phyloP scores from a whole-genome alignment of 2,888 invertebrate genomes.

The Corythucha ciliata region DNA sequence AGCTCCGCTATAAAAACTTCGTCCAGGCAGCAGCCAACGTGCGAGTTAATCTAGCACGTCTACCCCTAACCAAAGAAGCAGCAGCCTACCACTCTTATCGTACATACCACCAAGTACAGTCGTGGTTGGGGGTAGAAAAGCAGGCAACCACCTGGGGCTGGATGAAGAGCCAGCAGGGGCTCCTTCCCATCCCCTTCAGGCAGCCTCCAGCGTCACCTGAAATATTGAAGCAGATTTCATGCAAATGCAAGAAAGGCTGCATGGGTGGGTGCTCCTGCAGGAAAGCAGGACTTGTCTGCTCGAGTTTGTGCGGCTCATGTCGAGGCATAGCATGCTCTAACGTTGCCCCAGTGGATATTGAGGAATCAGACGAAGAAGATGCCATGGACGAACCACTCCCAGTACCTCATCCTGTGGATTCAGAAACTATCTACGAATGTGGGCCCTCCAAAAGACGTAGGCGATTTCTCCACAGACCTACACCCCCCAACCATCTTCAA shows the following conservation, averaged over 20 bases:
- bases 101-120: conserved; percentile 9
- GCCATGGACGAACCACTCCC: neutral
- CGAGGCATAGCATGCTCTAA: neutral
- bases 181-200: conserved; percentile 3
- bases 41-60: conserved; percentile 14
- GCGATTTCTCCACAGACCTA: no score
- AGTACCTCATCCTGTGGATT: conserved; percentile 6
- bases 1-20: neutral
- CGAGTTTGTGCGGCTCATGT: conserved; percentile 5
- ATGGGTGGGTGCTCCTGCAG: conserved; percentile 10
- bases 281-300: neutral
- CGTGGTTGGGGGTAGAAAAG: conserved; percentile 13
- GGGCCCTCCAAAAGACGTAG: no score
- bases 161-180: conserved; percentile 10
- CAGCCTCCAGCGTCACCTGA: conserved; percentile 7
- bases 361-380: conserved; percentile 8
- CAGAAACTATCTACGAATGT: neutral
- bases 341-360: neutral
- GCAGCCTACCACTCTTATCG: conserved; percentile 12
- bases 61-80: conserved; percentile 14
- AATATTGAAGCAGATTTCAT: neutral
- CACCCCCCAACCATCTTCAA: no score
- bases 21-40: conserved; percentile 3
- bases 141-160: conserved; percentile 7
- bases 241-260: no score